These are phyloP conservation scores for roundworm (Caenorhabditis elegans) DNA, from an alignment of 1,140 invertebrate genomes.

Conservation along the genomic window WBcel235 BX284604.4:5656001-5656500, in stretches of 20 bases:
- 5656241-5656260: too few species aligned
- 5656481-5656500: neutral
- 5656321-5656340: too few species aligned
- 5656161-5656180: slow-evolving; percentile 12
- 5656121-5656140: slow-evolving; percentile 25
- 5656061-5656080: neutral
- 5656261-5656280: too few species aligned
- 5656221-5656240: neutral
- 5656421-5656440: too few species aligned
- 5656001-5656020: neutral
- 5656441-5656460: neutral
- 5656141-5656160: neutral
- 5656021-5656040: neutral
- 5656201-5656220: neutral
- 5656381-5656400: too few species aligned
- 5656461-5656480: neutral
- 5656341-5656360: too few species aligned
- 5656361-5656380: too few species aligned
- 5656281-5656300: too few species aligned
- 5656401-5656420: too few species aligned
- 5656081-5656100: neutral
- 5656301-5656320: too few species aligned
- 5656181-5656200: neutral
- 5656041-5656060: neutral
- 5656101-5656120: too few species aligned